Conservation (phyloP, 2,113 vertebrate genomes). For the Hystrix cristata region DNA sequence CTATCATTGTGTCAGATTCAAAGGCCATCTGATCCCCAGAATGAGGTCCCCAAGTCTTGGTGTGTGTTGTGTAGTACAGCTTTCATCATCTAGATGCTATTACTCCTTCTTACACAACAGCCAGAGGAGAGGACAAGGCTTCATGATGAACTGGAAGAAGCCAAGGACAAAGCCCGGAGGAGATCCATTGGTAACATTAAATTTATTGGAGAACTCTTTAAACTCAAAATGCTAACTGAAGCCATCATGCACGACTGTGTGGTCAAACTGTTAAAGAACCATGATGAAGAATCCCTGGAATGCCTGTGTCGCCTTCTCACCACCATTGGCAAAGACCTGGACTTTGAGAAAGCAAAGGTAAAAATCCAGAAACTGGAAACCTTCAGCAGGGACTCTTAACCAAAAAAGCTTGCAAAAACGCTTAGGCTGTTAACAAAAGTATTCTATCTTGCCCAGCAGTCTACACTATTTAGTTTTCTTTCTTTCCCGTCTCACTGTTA, state of each 20-base stretch:
- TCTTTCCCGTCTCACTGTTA: background rate
- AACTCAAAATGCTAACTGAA: conserved; percentile 98
- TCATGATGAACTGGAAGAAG: conserved; percentile 96
- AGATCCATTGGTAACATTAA: conserved; percentile 99
- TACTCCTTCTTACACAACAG: conserved; percentile 83
- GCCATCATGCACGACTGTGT: conserved; percentile 99
- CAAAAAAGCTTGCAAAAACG: background rate
- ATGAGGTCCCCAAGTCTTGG: background rate
- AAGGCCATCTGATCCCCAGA: background rate
- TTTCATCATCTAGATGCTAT: background rate
- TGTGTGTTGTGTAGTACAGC: background rate
- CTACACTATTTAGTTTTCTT: background rate
- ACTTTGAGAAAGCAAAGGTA: conserved; percentile 99
- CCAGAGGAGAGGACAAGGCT: conserved; percentile 93
- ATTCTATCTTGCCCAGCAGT: rapidly evolving
- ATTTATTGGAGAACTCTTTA: conserved; percentile 99
- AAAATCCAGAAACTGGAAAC: background rate
- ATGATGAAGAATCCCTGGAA: conserved; percentile 97
- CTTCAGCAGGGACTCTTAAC: background rate
- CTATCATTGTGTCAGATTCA: background rate
- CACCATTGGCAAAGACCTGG: conserved; percentile 98
- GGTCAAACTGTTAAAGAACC: conserved; percentile 98
- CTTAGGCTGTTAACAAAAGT: background rate
- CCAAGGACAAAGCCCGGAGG: conserved; percentile 96
- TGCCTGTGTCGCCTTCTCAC: conserved; percentile 97